Evolutionary conservation across 1,140 invertebrate species (phyloP).

Genomic region (Penaeus japonicus): DNA sequence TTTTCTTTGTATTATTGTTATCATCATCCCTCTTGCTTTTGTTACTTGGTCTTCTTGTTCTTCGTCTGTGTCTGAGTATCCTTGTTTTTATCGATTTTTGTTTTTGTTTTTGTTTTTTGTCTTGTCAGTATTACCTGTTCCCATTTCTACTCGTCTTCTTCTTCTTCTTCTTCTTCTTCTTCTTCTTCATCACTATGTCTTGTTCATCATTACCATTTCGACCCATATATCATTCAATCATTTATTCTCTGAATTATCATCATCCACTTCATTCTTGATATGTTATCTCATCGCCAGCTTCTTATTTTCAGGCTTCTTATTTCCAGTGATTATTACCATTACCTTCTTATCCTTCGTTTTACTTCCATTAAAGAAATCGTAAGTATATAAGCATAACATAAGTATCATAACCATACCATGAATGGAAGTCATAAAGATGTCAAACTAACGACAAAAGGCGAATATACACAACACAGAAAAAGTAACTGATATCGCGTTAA

Average conservation of each 20-base stretch:
- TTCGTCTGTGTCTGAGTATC: not conserved
- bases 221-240: not conserved
- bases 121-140: not conserved
- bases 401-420: no score
- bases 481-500: no score
- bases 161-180: not conserved
- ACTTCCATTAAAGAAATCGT: no score
- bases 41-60: not conserved
- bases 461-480: no score
- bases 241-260: not conserved
- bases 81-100: not conserved
- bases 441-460: no score
- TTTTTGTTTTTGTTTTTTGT: not conserved
- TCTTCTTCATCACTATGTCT: no score
- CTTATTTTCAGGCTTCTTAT: no score
- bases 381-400: no score
- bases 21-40: not conserved
- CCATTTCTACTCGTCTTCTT: not conserved
- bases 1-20: not conserved
- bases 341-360: no score
- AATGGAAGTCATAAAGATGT: no score
- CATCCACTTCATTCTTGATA: not conserved
- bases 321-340: no score
- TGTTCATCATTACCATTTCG: not conserved
- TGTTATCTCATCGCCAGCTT: not conserved